A percentile compares a stretch with the other conserved stretches of the same genome.
Evolutionary conservation across 2,888 invertebrate genomes (phyloP).

Genomic region (Sminthurides aquaticus): DNA sequence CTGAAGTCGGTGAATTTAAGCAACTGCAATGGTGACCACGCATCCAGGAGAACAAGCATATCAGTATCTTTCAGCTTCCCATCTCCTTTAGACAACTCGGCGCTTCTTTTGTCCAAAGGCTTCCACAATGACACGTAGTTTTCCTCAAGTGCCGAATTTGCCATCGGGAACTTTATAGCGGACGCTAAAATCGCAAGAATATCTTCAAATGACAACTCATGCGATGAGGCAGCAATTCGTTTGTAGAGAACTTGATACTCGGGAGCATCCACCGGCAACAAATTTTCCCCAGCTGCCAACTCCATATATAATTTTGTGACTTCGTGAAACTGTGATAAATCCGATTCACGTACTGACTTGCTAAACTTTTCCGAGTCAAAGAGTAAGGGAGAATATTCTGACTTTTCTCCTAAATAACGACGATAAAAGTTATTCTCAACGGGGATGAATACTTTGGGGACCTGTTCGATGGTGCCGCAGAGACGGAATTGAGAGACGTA

Average conservation of each 20-base stretch:
- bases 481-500: no score
- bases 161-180: constrained; percentile 47
- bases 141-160: constrained; percentile 51
- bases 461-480: no score
- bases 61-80: constrained; percentile 43
- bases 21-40: constrained; percentile 58
- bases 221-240: not conserved
- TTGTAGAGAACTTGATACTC: not conserved
- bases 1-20: constrained; percentile 55
- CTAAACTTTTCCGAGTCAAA: not conserved
- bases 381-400: not conserved
- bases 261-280: not conserved
- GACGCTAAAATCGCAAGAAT: not conserved
- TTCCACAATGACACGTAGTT: constrained; percentile 62
- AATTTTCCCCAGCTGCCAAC: not conserved
- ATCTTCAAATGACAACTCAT: not conserved
- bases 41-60: constrained; percentile 55
- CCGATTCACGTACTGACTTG: not conserved
- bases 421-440: not conserved
- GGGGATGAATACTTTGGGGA: no score
- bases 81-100: constrained; percentile 45
- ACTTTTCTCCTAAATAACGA: not conserved
- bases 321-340: not conserved
- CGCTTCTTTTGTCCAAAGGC: constrained; percentile 60
- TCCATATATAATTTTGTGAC: not conserved